These are phyloP conservation scores for Alethe castanea DNA, from an alignment of 2,113 vertebrate species.

Conservation along the genomic window DNA sequence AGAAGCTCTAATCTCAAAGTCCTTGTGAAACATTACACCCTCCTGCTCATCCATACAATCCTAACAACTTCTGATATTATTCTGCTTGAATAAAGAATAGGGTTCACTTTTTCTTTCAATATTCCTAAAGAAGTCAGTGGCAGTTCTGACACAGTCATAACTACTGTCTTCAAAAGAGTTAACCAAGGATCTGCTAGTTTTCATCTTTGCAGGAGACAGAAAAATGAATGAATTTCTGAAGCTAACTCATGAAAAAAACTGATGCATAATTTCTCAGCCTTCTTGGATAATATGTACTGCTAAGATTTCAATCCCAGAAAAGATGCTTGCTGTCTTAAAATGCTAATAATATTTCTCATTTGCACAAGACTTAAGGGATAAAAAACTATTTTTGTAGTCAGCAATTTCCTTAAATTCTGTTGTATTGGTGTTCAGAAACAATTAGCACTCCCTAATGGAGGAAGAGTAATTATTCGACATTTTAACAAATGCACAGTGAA, in stretches of 20 bases:
- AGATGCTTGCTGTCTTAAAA: neutral
- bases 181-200: neutral
- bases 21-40: neutral
- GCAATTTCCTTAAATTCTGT: neutral
- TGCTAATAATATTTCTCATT: neutral
- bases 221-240: neutral
- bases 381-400: conserved; percentile 24
- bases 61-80: neutral
- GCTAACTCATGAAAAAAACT: neutral
- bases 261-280: neutral
- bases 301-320: neutral
- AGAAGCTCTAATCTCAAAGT: neutral
- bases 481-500: conserved; percentile 32
- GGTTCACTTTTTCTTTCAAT: neutral
- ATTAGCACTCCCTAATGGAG: conserved; percentile 36
- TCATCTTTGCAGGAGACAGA: neutral
- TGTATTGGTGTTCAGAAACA: conserved; percentile 42
- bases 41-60: neutral
- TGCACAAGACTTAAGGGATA: neutral
- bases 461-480: conserved; percentile 40
- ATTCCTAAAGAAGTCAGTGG: neutral
- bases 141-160: neutral
- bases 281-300: neutral
- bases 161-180: neutral
- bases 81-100: neutral